Evolutionary conservation across 2,113 vertebrate genomes (phyloP).

Genomic region (Bucco capensis): DNA sequence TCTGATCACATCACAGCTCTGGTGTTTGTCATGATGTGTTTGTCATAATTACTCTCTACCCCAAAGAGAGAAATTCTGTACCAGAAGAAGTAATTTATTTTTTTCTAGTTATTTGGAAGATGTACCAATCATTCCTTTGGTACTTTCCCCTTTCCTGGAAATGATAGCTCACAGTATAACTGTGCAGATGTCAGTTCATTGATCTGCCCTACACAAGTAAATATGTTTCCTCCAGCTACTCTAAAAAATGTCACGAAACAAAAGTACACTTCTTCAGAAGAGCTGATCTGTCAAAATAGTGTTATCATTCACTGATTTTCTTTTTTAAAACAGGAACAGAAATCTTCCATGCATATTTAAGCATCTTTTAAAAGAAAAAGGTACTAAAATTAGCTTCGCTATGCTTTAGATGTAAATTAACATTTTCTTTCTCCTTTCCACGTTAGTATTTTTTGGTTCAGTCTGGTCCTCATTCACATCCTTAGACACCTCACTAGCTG

Average conservation of each 20-base stretch:
- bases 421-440: constrained; percentile 4
- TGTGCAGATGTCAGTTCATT: background rate
- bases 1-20: background rate
- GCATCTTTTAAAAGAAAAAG: constrained; percentile 39
- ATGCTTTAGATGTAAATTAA: constrained; percentile 7
- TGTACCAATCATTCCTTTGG: background rate
- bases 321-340: constrained; percentile 10
- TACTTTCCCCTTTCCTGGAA: background rate
- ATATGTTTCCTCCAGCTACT: constrained; percentile 27
- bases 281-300: constrained; percentile 42
- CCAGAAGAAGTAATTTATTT: background rate
- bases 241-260: background rate
- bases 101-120: background rate
- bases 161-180: background rate
- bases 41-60: background rate
- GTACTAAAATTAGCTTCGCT: constrained; percentile 34
- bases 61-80: background rate
- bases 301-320: background rate
- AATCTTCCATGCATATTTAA: constrained; percentile 45
- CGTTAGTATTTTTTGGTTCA: background rate
- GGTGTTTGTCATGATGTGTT: background rate
- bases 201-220: constrained; percentile 9
- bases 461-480: background rate
- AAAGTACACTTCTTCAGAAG: background rate
- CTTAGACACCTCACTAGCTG: background rate